Conservation (phyloP, 2,113 vertebrate genomes). For the Pseudopipra pipra region DNA sequence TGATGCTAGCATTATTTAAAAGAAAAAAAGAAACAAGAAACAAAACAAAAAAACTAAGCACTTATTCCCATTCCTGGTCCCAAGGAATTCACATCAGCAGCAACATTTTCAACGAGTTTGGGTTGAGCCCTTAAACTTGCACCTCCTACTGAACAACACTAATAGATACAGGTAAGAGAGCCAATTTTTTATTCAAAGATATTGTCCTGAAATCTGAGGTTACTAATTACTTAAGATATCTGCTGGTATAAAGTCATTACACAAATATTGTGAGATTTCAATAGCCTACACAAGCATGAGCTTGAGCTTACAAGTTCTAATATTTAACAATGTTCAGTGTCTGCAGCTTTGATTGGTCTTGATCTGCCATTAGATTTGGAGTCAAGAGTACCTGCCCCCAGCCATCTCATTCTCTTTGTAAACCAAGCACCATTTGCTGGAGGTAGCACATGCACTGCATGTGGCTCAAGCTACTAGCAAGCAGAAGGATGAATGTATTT, state of each 20-base stretch:
- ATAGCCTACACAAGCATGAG: neutral
- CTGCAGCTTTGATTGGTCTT: neutral
- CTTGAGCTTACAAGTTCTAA: neutral
- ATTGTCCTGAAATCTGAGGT: neutral
- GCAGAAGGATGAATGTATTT: conserved; percentile 32
- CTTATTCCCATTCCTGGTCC: neutral
- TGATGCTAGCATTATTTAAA: neutral
- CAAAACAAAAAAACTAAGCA: neutral
- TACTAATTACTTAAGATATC: neutral
- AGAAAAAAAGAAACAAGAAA: neutral
- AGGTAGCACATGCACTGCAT: neutral
- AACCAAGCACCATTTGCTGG: neutral
- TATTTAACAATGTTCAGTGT: neutral
- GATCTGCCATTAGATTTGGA: neutral
- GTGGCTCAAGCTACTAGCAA: neutral
- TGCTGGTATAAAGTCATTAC: neutral
- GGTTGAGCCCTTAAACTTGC: neutral
- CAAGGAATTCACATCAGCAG: neutral
- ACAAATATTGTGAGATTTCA: neutral
- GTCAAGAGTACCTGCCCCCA: neutral
- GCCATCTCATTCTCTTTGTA: neutral
- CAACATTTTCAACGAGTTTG: neutral
- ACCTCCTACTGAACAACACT: neutral
- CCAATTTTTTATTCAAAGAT: neutral
- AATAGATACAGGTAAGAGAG: neutral